Percentiles rank a stretch among this genome's conserved stretches.
These are phyloP conservation scores for Chirona hameri DNA, from an alignment of 2,888 invertebrate genomes.

Conservation along the genomic window DNA sequence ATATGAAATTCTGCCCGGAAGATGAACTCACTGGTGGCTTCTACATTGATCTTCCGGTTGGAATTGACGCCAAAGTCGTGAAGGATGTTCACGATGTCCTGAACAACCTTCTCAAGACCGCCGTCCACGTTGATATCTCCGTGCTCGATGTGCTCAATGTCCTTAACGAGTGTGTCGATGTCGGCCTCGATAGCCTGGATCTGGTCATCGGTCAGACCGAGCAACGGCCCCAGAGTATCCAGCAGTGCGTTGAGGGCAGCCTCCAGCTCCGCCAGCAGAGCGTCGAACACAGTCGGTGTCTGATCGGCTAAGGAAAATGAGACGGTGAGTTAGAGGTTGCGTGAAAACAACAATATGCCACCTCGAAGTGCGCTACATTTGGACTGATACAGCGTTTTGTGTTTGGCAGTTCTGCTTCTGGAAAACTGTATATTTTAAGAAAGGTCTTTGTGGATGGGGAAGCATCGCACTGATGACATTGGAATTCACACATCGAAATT, in stretches of 20 bases:
- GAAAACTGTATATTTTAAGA: no score
- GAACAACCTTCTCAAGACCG: not conserved
- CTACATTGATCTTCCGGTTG: no score
- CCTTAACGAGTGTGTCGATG: not conserved
- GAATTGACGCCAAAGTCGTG: not conserved
- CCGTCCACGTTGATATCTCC: not conserved
- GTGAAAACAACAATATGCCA: no score
- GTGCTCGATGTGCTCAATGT: not conserved
- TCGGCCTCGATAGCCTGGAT: not conserved
- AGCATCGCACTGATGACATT: no score
- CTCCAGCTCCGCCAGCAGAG: not conserved
- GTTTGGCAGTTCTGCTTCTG: no score
- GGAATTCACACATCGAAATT: no score
- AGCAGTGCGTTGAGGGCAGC: not conserved
- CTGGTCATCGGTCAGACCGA: not conserved
- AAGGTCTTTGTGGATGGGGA: no score
- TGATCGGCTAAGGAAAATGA: not conserved
- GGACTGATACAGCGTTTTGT: no score
- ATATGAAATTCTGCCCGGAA: no score
- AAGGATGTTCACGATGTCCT: not conserved
- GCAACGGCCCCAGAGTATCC: not conserved
- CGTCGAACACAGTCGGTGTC: not conserved
- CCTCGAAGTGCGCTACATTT: no score
- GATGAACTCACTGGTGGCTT: not conserved
- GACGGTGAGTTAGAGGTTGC: not conserved